Evolutionary conservation across 2,888 invertebrate species (phyloP).

Genomic region (Harpagoxenus sublaevis): DNA sequence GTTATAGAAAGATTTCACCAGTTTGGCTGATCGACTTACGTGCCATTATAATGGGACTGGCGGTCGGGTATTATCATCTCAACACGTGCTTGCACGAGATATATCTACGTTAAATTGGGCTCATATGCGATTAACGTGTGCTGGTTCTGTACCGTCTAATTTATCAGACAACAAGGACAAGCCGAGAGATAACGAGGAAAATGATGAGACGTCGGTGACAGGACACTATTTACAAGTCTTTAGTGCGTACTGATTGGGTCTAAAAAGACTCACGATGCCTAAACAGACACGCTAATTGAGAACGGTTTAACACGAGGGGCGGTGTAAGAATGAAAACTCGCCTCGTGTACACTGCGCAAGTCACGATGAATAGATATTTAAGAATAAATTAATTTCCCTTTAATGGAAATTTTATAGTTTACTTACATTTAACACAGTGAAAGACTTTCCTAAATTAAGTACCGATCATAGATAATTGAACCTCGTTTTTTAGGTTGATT

Average conservation of each 20-base stretch:
- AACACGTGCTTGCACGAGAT: conserved; percentile 25
- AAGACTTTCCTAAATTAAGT: not conserved
- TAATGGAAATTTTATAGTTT: not conserved
- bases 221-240: conserved; percentile 50
- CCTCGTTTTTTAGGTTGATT: not conserved
- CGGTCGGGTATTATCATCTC: conserved; percentile 15
- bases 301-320: conserved; percentile 19
- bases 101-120: conserved; percentile 2
- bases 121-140: conserved; percentile 31
- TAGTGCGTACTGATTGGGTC: conserved; percentile 48
- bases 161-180: conserved; percentile 38
- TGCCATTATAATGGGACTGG: not conserved
- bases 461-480: not conserved
- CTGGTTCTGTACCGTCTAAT: conserved; percentile 18
- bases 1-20: conserved; percentile 20
- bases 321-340: conserved; percentile 25
- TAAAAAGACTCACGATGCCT: conserved; percentile 42
- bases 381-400: not conserved
- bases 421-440: not conserved
- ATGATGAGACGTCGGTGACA: conserved; percentile 11
- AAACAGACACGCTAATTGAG: conserved; percentile 50
- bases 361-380: not conserved
- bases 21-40: not conserved
- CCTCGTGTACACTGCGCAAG: not conserved
- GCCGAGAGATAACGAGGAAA: conserved; percentile 32